Evolutionary conservation across 1,140 invertebrate genomes (phyloP).

Genomic region (Camponotus floridanus): DNA sequence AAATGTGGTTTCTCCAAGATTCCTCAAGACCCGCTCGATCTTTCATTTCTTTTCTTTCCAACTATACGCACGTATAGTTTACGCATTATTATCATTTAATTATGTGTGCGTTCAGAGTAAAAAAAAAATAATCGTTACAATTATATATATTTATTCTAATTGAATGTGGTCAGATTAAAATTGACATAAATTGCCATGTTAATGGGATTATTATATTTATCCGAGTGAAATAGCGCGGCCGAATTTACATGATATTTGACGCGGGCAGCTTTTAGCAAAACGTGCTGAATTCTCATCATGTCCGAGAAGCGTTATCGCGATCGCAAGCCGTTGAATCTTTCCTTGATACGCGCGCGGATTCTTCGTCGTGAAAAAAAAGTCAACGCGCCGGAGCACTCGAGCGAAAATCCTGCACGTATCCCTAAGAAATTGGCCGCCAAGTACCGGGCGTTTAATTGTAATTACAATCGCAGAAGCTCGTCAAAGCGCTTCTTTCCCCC

Average conservation of each 20-base stretch:
- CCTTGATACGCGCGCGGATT: not conserved
- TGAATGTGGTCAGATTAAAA: not conserved
- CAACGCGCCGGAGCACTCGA: no score
- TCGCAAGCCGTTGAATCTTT: not conserved
- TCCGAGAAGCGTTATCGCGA: not conserved
- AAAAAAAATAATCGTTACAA: constrained; percentile 1
- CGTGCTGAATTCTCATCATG: not conserved
- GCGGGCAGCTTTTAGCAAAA: not conserved
- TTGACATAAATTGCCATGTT: not conserved
- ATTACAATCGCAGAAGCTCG: constrained; percentile 50
- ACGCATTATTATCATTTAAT: constrained; percentile 4
- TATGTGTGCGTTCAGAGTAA: not conserved
- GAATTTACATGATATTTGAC: constrained; percentile 17
- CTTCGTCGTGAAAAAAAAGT: not conserved
- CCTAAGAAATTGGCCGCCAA: constrained; percentile 24
- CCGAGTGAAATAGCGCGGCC: not conserved
- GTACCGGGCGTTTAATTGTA: constrained; percentile 37
- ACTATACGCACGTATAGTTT: not conserved
- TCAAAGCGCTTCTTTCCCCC: not conserved
- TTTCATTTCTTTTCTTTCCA: not conserved
- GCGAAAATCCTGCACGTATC: constrained; percentile 9
- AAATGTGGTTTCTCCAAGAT: no score
- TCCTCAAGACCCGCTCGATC: not conserved
- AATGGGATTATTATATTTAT: constrained; percentile 12
- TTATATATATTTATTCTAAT: constrained; percentile 31